These are phyloP conservation scores for Thecophora atra DNA, from an alignment of 2,888 invertebrate genomes.

Conservation along the genomic window DNA sequence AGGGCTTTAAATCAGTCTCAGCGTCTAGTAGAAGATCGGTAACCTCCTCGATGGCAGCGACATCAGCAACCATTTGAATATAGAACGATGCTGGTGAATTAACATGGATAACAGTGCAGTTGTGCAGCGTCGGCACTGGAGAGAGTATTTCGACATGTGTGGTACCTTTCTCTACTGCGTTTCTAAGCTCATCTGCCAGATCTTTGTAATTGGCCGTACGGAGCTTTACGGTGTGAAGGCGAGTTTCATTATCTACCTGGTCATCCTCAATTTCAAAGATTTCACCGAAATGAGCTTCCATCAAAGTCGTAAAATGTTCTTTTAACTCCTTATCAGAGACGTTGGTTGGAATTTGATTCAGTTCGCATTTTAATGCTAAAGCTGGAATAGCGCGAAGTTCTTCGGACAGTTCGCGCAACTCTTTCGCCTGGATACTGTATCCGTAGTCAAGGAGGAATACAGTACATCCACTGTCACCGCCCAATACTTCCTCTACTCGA, in stretches of 20 bases:
- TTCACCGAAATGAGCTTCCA: conserved; percentile 69
- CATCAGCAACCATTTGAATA: conserved; percentile 71
- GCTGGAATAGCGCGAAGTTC: conserved; percentile 67
- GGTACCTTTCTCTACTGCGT: conserved; percentile 48
- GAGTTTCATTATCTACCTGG: conserved; percentile 59
- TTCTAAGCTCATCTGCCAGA: conserved; percentile 66
- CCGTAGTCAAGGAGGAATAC: conserved; percentile 79
- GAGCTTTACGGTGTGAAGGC: conserved; percentile 72
- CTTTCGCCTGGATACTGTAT: conserved; percentile 69
- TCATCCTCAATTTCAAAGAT: conserved; percentile 72
- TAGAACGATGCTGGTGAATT: conserved; percentile 79
- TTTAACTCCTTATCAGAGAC: conserved; percentile 50
- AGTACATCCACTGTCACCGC: conserved; percentile 75
- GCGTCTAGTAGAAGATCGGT: conserved; percentile 60
- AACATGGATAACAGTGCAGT: conserved; percentile 74
- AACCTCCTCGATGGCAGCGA: conserved; percentile 56
- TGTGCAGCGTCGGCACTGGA: conserved; percentile 66
- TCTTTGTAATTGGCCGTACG: conserved; percentile 69
- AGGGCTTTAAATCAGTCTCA: conserved; percentile 53
- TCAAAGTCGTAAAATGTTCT: conserved; percentile 60
- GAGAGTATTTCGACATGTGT: conserved; percentile 49
- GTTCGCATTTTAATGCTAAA: conserved; percentile 55
- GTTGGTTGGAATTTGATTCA: conserved; percentile 51
- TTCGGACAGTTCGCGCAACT: conserved; percentile 70
- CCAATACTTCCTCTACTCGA: conserved; percentile 71